phyloP scores from a whole-genome alignment of 1,140 invertebrate genomes.

The Metaphire vulgaris region DNA sequence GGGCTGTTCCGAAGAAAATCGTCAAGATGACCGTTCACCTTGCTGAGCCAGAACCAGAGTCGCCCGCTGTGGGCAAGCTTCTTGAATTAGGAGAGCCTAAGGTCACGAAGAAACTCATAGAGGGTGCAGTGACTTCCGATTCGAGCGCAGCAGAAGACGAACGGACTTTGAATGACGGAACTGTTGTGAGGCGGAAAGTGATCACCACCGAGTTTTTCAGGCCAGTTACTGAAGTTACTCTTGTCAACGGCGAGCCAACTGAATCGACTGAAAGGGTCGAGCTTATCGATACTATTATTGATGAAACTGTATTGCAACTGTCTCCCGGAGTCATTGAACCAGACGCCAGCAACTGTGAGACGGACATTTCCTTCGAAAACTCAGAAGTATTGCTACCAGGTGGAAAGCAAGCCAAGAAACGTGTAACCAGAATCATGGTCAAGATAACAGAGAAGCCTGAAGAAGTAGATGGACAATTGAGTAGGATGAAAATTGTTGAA shows the following conservation, averaged over 20 bases:
- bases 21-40: not conserved
- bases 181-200: slow-evolving; percentile 33
- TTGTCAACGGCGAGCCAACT: not conserved
- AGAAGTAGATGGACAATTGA: not conserved
- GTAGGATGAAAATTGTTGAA: slow-evolving; percentile 3
- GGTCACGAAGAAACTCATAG: not conserved
- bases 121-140: slow-evolving; percentile 1
- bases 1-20: not conserved
- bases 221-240: not conserved
- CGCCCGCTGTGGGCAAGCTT: not conserved
- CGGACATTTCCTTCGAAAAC: not conserved
- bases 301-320: not conserved
- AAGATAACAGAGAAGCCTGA: not conserved
- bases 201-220: slow-evolving; percentile 24
- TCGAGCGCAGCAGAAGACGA: slow-evolving; percentile 32
- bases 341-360: not conserved
- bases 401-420: slow-evolving; percentile 28
- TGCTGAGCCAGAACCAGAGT: not conserved
- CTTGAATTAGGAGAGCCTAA: not conserved
- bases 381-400: slow-evolving; percentile 15
- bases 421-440: slow-evolving; percentile 5
- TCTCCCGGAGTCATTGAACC: not conserved
- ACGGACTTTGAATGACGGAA: slow-evolving; percentile 40
- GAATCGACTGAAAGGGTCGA: not conserved
- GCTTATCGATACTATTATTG: not conserved